Conservation (phyloP, 92 coral and sea anemone species). For the Paragorgia papillata region DNA sequence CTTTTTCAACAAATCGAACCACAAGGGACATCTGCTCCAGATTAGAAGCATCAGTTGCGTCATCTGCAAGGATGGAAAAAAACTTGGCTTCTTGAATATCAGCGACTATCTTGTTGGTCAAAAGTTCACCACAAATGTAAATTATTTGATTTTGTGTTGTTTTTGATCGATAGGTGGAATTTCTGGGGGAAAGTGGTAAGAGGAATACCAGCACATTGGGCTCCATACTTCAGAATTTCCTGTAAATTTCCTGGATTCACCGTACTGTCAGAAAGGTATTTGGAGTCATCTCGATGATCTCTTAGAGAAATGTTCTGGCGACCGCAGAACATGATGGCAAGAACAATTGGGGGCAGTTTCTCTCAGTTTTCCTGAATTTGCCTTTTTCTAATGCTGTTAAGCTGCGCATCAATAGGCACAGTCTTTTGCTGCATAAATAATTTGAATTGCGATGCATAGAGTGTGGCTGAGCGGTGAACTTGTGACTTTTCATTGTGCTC, state of each 20-base stretch:
- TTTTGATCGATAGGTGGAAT: slow-evolving; percentile 34
- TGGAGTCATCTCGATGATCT: slow-evolving; percentile 66
- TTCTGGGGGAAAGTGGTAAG: background rate
- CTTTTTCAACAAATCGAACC: slow-evolving; percentile 43
- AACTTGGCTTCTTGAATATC: slow-evolving; percentile 18
- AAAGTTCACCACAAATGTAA: slow-evolving; percentile 39
- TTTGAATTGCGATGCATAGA: background rate
- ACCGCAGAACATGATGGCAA: slow-evolving; percentile 65
- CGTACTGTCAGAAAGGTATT: slow-evolving; percentile 48
- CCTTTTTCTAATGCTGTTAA: background rate
- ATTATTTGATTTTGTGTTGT: no score
- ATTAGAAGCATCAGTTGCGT: slow-evolving; percentile 41
- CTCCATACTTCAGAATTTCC: slow-evolving; percentile 58
- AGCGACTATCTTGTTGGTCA: slow-evolving; percentile 24
- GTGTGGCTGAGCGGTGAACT: slow-evolving; percentile 8
- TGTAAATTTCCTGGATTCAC: slow-evolving; percentile 70
- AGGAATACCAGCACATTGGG: background rate
- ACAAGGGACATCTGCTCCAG: no score
- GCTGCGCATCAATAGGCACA: background rate
- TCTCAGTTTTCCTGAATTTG: slow-evolving; percentile 53
- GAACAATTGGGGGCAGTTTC: slow-evolving; percentile 58
- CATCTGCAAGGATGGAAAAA: slow-evolving; percentile 51
- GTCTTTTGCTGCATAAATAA: background rate
- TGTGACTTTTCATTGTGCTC: slow-evolving; percentile 18
- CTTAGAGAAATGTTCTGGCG: slow-evolving; percentile 62